Base-by-base conservation (phyloP, 2,888 invertebrate genomes). In the Catocala fraxini region DNA sequence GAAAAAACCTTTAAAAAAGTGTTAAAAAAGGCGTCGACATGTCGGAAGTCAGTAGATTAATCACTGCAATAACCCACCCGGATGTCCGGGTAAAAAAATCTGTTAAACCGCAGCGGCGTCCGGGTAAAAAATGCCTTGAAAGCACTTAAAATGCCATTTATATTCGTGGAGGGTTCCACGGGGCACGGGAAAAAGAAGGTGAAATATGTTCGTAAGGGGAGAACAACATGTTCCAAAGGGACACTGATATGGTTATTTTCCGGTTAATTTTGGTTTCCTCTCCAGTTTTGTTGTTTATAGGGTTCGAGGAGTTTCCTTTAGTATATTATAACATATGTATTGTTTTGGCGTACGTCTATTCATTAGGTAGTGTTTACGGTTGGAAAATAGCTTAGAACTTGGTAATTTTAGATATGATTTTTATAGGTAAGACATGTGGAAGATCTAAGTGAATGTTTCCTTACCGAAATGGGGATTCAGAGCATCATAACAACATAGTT, bases 91-190 rank as follows among this genome's bases (percentile, higher is more conserved):
- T 55, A 83, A 86, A 89, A 15, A 89, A 90, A 90, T 89, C 88
- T 89, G 89, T 88, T 89, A 85, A 82, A 68, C 86, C 81, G 65
- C 80, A 77, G 0, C 13, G 61, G 68, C 65, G 70, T 58, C 70
- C 70, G 80, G 78, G 76, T 64, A 80, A 89, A 89, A 89, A 89
- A 85, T 81, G 74, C 75, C 78, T 71, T 74, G 64, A 81, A 81
- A 77, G 58, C 85, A 86, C 85, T 89, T 90, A 88, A 88, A 88
- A 84, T 82, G 83, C 80, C 82, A 86, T 89, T 89, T 87, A 82
- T 89, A 83, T 85, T 75, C 65, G 15, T 13, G 63, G 58, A 68
- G 64, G 76, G 71, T 77, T 57, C 25, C 25, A 25, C 25, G 25
- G 3, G 48, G 58, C 47, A 52, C 25, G 25, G 56, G 59, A 73